A percentile compares a stretch with the other conserved stretches of the same genome.
These are phyloP conservation scores for Lysiphlebus fabarum DNA, from an alignment of 1,140 invertebrate species.

Conservation along the genomic window DNA sequence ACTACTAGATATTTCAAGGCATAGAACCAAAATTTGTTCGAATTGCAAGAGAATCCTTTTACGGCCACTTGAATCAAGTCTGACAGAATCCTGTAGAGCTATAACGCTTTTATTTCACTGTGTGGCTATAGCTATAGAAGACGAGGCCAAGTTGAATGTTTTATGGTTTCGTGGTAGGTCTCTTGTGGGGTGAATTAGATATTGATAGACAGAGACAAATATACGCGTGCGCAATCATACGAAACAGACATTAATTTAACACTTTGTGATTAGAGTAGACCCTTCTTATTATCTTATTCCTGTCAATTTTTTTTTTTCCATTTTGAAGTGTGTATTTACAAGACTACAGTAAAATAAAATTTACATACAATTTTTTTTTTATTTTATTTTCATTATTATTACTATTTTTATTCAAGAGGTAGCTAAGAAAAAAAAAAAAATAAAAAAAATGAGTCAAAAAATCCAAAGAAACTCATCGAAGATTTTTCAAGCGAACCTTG, in stretches of 20 bases:
- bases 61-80: conserved; percentile 21
- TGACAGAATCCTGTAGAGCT: background rate
- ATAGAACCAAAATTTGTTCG: background rate
- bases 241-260: conserved; percentile 9
- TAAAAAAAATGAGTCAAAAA: conserved; percentile 3
- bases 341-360: background rate
- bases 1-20: background rate
- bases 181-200: conserved; percentile 2
- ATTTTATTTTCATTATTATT: background rate
- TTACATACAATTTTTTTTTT: background rate
- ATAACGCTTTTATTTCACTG: conserved; percentile 8
- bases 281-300: too few species aligned
- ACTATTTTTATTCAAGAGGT: too few species aligned
- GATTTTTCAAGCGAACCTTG: conserved; percentile 16
- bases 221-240: background rate
- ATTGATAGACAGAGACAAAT: conserved; percentile 9
- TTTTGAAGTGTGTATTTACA: background rate
- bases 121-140: background rate
- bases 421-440: too few species aligned
- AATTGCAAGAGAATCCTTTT: conserved; percentile 18
- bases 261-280: conserved; percentile 9
- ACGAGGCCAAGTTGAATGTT: conserved; percentile 12
- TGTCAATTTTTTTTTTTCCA: background rate
- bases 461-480: conserved; percentile 11
- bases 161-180: conserved; percentile 1